A percentile compares a stretch with the other conserved stretches of the same genome.
These are phyloP conservation scores for Sebastes umbrosus DNA, from an alignment of 2,797 vertebrate species.

Conservation along the genomic window DNA sequence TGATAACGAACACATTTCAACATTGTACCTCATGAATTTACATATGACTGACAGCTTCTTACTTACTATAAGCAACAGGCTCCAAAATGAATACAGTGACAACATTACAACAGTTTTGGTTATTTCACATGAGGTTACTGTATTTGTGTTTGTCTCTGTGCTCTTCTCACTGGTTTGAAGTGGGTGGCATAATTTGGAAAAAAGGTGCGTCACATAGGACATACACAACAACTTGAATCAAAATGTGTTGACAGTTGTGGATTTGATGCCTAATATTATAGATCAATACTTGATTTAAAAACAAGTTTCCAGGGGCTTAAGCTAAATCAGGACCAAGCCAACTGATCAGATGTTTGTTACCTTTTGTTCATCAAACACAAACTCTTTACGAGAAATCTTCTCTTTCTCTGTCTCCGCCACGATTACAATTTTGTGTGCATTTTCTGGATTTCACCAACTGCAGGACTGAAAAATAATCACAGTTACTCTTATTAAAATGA, in stretches of 20 bases:
- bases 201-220: background rate
- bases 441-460: slow-evolving; percentile 98
- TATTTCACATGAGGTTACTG: background rate
- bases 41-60: background rate
- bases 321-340: background rate
- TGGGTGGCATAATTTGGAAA: background rate
- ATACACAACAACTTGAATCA: background rate
- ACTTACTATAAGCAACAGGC: background rate
- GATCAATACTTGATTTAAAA: background rate
- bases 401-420: slow-evolving; percentile 94
- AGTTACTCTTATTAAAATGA: background rate
- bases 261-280: background rate
- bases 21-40: background rate
- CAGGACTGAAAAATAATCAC: slow-evolving; percentile 82
- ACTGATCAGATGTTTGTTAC: slow-evolving; percentile 68
- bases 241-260: background rate
- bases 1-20: background rate
- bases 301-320: background rate
- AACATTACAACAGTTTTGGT: background rate
- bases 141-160: background rate
- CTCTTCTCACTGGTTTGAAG: background rate
- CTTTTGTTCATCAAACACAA: slow-evolving; percentile 95
- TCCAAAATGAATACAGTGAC: background rate
- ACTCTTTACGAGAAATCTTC: slow-evolving; percentile 92
- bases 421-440: slow-evolving; percentile 91